Conservation (phyloP, 2,797 vertebrate genomes). For the Rhabdophis nuchalis region DNA sequence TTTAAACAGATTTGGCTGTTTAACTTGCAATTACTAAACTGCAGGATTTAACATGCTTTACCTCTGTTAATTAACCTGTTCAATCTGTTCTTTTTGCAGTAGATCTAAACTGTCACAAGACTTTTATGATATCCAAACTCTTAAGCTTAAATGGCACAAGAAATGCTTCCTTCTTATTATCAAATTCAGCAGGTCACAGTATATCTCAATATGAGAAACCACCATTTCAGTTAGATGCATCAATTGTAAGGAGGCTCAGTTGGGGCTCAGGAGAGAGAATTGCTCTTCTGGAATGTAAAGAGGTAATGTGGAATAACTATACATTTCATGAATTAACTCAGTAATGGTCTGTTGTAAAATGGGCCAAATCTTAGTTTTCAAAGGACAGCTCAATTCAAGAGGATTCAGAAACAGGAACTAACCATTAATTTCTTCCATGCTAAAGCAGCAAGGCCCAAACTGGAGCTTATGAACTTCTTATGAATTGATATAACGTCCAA, state of each 20-base stretch:
- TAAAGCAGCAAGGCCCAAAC: conserved; percentile 57
- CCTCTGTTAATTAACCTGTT: conserved; percentile 33
- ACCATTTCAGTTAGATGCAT: conserved; percentile 67
- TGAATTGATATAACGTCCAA: conserved; percentile 19
- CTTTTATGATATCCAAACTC: conserved; percentile 47
- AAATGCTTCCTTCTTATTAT: conserved; percentile 69
- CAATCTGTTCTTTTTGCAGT: conserved; percentile 43
- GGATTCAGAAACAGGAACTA: conserved; percentile 64
- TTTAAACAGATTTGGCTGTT: conserved; percentile 45
- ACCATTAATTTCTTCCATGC: conserved; percentile 42
- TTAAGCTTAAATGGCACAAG: conserved; percentile 68
- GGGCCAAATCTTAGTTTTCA: conserved; percentile 68
- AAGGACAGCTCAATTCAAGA: conserved; percentile 74
- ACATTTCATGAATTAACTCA: conserved; percentile 69
- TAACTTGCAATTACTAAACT: conserved; percentile 25
- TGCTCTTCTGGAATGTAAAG: conserved; percentile 85
- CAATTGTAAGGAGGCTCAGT: conserved; percentile 68
- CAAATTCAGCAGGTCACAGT: conserved; percentile 65
- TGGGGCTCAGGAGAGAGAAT: conserved; percentile 63
- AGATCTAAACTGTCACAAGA: conserved; percentile 52
- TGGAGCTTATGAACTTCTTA: conserved; percentile 40
- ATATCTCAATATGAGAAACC: conserved; percentile 80
- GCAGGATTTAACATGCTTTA: conserved; percentile 37
- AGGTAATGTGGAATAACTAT: conserved; percentile 62
- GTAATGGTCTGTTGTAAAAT: conserved; percentile 67